phyloP scores from a whole-genome alignment of 2,888 invertebrate genomes.

The Catocala sponsa region DNA sequence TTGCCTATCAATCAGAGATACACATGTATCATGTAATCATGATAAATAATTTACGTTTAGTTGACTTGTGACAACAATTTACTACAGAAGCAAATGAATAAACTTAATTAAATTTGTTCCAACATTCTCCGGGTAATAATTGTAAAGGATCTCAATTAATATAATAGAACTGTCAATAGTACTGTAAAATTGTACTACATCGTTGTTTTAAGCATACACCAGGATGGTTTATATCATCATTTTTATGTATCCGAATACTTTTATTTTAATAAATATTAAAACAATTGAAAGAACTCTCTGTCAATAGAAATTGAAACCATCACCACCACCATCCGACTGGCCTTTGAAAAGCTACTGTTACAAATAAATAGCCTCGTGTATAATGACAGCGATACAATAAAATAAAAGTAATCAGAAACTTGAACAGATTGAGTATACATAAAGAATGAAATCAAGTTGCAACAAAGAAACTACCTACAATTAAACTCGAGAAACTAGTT shows the following conservation, averaged over 20 bases:
- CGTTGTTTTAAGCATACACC: background rate
- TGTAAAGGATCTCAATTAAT: conserved; percentile 24
- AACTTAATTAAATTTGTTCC: conserved; percentile 21
- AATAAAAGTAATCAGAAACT: conserved; percentile 3
- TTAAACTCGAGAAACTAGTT: conserved; percentile 28
- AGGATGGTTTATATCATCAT: no score
- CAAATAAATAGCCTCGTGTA: no score
- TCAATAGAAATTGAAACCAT: no score
- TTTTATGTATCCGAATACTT: no score
- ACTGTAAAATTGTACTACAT: conserved; percentile 21
- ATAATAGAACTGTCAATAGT: conserved; percentile 27
- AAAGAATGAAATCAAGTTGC: background rate
- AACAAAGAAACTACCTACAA: conserved; percentile 4
- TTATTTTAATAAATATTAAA: no score
- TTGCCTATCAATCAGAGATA: no score
- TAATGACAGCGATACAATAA: background rate
- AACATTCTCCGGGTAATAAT: conserved; percentile 25
- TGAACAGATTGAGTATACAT: background rate
- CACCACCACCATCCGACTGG: no score
- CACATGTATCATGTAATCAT: no score
- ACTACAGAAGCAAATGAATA: background rate
- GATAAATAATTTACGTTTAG: no score
- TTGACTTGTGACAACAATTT: background rate
- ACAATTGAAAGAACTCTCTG: no score
- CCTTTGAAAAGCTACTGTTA: no score